phyloP scores from a whole-genome alignment of 2,797 vertebrate genomes.

The Coranthus polyacanthus region DNA sequence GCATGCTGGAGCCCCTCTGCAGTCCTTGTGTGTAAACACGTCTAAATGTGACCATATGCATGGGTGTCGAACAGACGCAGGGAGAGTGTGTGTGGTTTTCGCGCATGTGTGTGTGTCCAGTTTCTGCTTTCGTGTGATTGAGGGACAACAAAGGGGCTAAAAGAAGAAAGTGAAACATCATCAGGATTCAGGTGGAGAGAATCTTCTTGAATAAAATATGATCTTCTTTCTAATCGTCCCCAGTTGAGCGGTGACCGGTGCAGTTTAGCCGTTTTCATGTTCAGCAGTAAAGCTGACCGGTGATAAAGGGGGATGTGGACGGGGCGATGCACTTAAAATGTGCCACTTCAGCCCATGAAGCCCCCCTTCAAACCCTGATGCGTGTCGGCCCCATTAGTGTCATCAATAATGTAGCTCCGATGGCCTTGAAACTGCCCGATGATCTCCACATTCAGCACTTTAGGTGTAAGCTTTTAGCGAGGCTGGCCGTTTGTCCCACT shows the following conservation, averaged over 20 bases:
- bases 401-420: constrained; percentile 80
- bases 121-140: constrained; percentile 35
- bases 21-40: constrained; percentile 63
- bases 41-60: constrained; percentile 73
- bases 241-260: constrained; percentile 18
- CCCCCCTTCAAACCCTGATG: constrained; percentile 40
- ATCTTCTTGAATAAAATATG: constrained; percentile 60
- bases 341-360: constrained; percentile 60
- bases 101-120: constrained; percentile 9
- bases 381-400: constrained; percentile 68
- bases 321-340: constrained; percentile 52
- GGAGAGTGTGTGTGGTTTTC: constrained; percentile 12
- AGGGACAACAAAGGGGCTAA: constrained; percentile 6
- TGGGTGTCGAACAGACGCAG: constrained; percentile 5
- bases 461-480: constrained; percentile 62
- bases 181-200: constrained; percentile 20
- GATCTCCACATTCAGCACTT: constrained; percentile 73
- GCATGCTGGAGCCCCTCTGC: constrained; percentile 53
- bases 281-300: constrained; percentile 3
- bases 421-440: constrained; percentile 54
- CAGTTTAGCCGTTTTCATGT: constrained; percentile 23
- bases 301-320: constrained; percentile 24
- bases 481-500: constrained; percentile 20
- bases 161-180: constrained; percentile 41
- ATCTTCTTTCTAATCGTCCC: constrained; percentile 46